A percentile compares a stretch with the other conserved stretches of the same genome.
phyloP scores from a whole-genome alignment of 2,113 vertebrate species.

The Dissostichus mawsoni region DNA sequence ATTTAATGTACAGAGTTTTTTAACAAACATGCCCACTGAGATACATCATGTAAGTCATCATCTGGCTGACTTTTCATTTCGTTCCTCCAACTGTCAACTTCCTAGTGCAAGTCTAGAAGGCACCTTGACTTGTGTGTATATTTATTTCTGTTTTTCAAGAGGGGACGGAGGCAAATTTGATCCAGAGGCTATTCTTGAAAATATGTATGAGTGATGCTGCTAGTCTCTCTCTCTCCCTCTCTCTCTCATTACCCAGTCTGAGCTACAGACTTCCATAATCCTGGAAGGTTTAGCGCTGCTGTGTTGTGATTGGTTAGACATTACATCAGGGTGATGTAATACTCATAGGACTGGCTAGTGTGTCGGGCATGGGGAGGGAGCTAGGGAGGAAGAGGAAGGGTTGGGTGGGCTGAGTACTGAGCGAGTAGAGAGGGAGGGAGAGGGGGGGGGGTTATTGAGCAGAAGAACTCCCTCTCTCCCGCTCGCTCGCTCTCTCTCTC shows the following conservation, averaged over 20 bases:
- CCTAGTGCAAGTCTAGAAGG: constrained; percentile 41
- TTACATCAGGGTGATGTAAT: constrained; percentile 95
- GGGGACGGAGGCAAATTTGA: constrained; percentile 73
- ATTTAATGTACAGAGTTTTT: background rate
- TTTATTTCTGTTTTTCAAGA: constrained; percentile 68
- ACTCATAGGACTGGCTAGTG: constrained; percentile 87
- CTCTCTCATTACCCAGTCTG: constrained; percentile 88
- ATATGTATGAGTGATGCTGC: constrained; percentile 71
- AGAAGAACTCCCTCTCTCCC: constrained; percentile 60
- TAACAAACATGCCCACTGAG: background rate
- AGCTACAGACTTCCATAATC: constrained; percentile 86
- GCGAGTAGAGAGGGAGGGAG: constrained; percentile 36
- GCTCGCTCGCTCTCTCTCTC: constrained; percentile 38
- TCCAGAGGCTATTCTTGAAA: constrained; percentile 79
- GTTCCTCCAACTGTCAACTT: constrained; percentile 31
- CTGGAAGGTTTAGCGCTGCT: constrained; percentile 86
- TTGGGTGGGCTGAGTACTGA: constrained; percentile 59
- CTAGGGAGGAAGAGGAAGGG: constrained; percentile 48
- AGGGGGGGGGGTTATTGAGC: constrained; percentile 59
- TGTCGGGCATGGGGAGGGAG: constrained; percentile 82
- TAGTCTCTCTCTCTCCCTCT: constrained; percentile 55
- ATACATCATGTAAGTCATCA: background rate
- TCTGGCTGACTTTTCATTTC: constrained; percentile 8
- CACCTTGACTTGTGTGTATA: constrained; percentile 57
- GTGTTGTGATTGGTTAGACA: constrained; percentile 88